Base-by-base conservation (phyloP, 2,888 invertebrate genomes). In the Chymomyza amoena region DNA sequence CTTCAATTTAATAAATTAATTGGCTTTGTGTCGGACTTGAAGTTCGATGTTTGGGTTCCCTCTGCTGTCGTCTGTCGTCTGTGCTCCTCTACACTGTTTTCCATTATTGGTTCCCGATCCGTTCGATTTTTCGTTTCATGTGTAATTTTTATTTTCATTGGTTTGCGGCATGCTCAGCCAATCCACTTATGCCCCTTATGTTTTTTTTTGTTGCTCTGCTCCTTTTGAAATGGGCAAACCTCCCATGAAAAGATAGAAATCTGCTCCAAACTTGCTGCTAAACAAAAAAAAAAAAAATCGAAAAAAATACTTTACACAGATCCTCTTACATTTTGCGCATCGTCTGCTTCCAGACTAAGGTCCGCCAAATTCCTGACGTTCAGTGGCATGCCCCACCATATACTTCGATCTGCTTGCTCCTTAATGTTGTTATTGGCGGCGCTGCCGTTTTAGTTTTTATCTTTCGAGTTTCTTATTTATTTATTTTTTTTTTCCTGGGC, bases 1-100 rank as follows among this genome's bases (percentile, higher is more conserved):
- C 90, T 89, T 90, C 89, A 91, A 90, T 90, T 90, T 90, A 90
- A 90, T 90, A 90, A 90, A 90, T 90, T 91, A 90, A 90, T 90
- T 90, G 90, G 91, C 90, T 90, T 89, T 82, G 87, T 80, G 83
- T 77, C 78, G 82, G 78, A 77, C 87, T 75, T 80, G 70, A 57
- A 28, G 51, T 25, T 50, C 32, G 32, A 67, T 45, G 39, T 45
- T 45, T 45, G 39, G 39, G 39, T 45, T 45, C 39, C 32, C 32
- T 80, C 81, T 73, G 63, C 72, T 71, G n/a, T 32, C 32, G 7
- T 80, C 81, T 73, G 63, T 70, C 70, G n/a, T 32, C 15, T 15
- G 32, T 66, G 32, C 4, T 68, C 62, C 62, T 70, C 72, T 4
- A 4, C 32, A 32, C 5, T 67, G 72, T 76, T 73, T 69, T 73